Conservation (phyloP, 2,888 invertebrate genomes). For the Cheiracanthium punctorium region DNA sequence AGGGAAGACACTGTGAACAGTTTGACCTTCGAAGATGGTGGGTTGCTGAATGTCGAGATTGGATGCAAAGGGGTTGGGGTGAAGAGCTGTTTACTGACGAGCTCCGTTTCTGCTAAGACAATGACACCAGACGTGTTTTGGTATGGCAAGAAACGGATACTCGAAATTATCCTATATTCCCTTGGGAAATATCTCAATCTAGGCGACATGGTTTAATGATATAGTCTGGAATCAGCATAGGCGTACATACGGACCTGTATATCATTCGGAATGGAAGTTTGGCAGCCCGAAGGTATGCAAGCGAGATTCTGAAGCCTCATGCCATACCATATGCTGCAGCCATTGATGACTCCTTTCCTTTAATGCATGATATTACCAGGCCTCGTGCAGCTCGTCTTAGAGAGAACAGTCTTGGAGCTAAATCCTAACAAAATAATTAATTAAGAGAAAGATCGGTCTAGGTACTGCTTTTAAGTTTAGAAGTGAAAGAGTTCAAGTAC, state of each 20-base stretch:
- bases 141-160: not conserved
- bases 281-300: not conserved
- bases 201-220: not conserved
- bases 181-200: not conserved
- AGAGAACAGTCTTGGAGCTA: no score
- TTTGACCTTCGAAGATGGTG: not conserved
- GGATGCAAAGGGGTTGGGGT: not conserved
- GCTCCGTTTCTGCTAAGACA: not conserved
- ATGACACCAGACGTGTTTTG: not conserved
- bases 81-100: not conserved
- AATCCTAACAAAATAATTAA: no score
- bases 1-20: no score
- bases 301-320: not conserved
- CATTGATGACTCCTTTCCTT: not conserved
- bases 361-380: not conserved
- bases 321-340: not conserved
- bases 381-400: not conserved
- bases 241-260: no score
- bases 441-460: no score
- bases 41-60: not conserved
- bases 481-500: no score
- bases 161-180: not conserved
- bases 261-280: not conserved
- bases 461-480: no score
- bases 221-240: not conserved